Conservation (phyloP, 2,797 vertebrate genomes). For the Sebastes variabilis region DNA sequence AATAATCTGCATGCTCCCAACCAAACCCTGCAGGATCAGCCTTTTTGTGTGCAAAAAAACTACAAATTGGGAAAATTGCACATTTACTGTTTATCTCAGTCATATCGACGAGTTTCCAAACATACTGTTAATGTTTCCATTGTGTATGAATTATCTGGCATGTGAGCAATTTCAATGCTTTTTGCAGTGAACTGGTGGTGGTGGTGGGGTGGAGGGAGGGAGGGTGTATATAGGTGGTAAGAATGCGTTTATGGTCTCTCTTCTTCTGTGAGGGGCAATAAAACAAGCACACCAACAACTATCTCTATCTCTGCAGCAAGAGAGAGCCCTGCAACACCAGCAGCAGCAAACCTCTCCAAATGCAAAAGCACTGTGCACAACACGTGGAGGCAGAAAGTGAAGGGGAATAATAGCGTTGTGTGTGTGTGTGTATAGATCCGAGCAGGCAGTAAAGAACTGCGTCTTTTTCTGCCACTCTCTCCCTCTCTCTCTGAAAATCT, state of each 20-base stretch:
- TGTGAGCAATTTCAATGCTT: slow-evolving; percentile 64
- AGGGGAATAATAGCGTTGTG: neutral
- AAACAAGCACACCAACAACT: slow-evolving; percentile 81
- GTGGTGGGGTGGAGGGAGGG: slow-evolving; percentile 10
- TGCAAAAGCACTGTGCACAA: slow-evolving; percentile 28
- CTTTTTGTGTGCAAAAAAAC: neutral
- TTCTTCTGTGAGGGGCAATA: slow-evolving; percentile 81
- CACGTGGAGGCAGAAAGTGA: slow-evolving; percentile 40
- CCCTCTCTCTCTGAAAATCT: slow-evolving; percentile 29
- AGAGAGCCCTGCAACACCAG: slow-evolving; percentile 45
- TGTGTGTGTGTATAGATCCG: neutral
- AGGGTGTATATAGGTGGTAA: slow-evolving; percentile 69
- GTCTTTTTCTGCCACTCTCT: slow-evolving; percentile 31
- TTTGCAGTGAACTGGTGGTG: slow-evolving; percentile 54
- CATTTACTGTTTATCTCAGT: slow-evolving; percentile 42
- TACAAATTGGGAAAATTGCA: slow-evolving; percentile 13
- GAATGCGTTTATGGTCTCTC: slow-evolving; percentile 83
- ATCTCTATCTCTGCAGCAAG: slow-evolving; percentile 79
- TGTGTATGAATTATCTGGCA: slow-evolving; percentile 62
- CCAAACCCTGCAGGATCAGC: neutral
- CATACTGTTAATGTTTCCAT: slow-evolving; percentile 58
- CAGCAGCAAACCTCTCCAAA: slow-evolving; percentile 38
- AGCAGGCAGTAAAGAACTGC: neutral
- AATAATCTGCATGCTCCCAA: neutral
- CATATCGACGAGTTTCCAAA: slow-evolving; percentile 32